Evolutionary conservation across 2,797 vertebrate species (phyloP), one percentile per base, ranked within the genome.

Genomic region (Takifugu rubripes): DNA sequence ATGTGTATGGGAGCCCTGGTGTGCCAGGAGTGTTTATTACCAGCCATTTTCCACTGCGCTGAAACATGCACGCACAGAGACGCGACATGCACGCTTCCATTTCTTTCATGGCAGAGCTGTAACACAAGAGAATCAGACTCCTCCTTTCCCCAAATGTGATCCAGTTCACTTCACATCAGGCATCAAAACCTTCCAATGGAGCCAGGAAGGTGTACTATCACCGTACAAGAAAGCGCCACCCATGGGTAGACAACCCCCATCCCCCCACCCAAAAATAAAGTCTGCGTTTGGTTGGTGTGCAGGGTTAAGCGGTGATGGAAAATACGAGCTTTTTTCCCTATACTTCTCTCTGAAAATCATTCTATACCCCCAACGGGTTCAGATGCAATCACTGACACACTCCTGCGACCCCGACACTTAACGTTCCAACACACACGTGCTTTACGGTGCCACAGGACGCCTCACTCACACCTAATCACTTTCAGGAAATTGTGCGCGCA

Each of bases 21-120:
- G 72, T 82, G 79, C 81, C 74, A 79, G 66, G 77, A 83, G 79
- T 86, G 85, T 84, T 88, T 87, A 85, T 85, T 86, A 85, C 72
- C 70, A 83, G 68, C 75, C 74, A 75, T 83, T 86, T 87, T 82
- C 75, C 77, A 73, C 68, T 64, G 67, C 61, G 61, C 54, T 21
- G 49, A 42, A 66, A 10, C 67, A 29, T 56, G 5, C 75, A 43
- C 53, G 31, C 64, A 44, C n/a, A 46, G 6, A 46, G 44, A 21
- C 7, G 44, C 62, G 59, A 52, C 70, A 75, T 21, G 21, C 21
- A 21, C 21, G 21, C 75, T 82, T 75, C 78, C 74, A 87, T 81
- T 83, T 82, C 74, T 87, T 78, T 86, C 82, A 73, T 79, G 85
- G 80, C 79, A 83, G 76, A 82, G 74, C 82, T 73, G 67, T 81